Percentiles rank a stretch among this genome's conserved stretches.
Evolutionary conservation across 2,113 vertebrate genomes (phyloP).

Genomic region (Syrrhaptes paradoxus): DNA sequence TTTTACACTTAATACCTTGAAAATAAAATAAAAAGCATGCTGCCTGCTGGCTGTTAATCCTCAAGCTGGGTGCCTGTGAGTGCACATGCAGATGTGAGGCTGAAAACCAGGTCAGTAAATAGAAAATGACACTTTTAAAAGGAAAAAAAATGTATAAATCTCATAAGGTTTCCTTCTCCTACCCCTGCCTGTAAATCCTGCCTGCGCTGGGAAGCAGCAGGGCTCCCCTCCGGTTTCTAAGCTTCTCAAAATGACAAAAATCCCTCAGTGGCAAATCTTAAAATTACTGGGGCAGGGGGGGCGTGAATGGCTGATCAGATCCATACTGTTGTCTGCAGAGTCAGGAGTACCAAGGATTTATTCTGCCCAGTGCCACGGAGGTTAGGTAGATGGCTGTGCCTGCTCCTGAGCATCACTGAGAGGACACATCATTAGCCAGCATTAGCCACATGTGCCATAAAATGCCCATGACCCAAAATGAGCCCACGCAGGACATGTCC

Average conservation of each 20-base stretch:
- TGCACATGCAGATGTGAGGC: neutral
- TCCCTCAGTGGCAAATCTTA: slow-evolving; percentile 37
- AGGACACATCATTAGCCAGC: neutral
- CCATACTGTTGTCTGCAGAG: neutral
- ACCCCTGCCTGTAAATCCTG: neutral
- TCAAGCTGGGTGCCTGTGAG: neutral
- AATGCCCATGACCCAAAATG: neutral
- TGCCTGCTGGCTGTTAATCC: neutral
- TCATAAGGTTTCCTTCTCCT: neutral
- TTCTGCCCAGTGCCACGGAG: neutral
- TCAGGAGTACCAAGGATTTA: neutral
- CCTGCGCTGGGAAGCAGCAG: neutral
- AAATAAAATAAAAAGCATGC: neutral
- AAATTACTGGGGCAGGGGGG: neutral
- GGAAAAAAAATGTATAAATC: neutral
- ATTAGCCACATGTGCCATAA: neutral
- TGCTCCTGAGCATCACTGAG: neutral
- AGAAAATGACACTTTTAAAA: neutral
- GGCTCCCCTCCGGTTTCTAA: neutral
- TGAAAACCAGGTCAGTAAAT: slow-evolving; percentile 34
- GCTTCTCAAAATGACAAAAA: neutral
- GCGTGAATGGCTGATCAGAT: neutral
- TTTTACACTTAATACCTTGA: neutral
- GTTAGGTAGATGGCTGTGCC: neutral
- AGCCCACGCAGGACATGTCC: neutral